Evolutionary conservation across 1,140 invertebrate genomes (phyloP).

Genomic region (Nilaparvata lugens): DNA sequence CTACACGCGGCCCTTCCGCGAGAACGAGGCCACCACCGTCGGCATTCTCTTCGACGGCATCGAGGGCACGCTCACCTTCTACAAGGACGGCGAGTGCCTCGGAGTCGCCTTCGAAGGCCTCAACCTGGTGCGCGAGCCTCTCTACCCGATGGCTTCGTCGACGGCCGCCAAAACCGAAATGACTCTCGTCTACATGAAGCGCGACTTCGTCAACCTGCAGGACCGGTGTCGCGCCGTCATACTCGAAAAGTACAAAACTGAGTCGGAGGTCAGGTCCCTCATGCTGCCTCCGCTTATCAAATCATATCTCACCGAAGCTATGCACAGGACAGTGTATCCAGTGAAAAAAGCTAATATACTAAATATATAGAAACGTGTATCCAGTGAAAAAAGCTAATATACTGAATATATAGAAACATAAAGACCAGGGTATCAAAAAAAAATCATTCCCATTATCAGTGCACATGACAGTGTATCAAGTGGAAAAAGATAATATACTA

Average conservation of each 20-base stretch:
- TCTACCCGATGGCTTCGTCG: slow-evolving; percentile 61
- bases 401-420: slow-evolving; percentile 21
- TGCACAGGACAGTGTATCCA: slow-evolving; percentile 16
- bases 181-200: slow-evolving; percentile 43
- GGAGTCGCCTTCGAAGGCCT: slow-evolving; percentile 44
- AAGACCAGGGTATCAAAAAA: too few species aligned
- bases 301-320: slow-evolving; percentile 40
- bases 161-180: slow-evolving; percentile 70
- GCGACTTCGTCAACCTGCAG: slow-evolving; percentile 56
- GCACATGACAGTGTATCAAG: slow-evolving; percentile 6
- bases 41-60: slow-evolving; percentile 58
- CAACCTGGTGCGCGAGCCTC: slow-evolving; percentile 46
- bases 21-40: slow-evolving; percentile 55
- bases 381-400: slow-evolving; percentile 1
- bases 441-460: too few species aligned
- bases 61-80: slow-evolving; percentile 59
- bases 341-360: not conserved
- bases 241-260: slow-evolving; percentile 36
- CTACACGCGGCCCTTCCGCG: slow-evolving; percentile 58
- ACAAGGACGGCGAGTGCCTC: slow-evolving; percentile 56
- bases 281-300: slow-evolving; percentile 39
- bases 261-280: slow-evolving; percentile 38
- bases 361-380: slow-evolving; percentile 19
- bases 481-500: not conserved
- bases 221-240: slow-evolving; percentile 50